Evolutionary conservation across 2,888 invertebrate genomes (phyloP).

Genomic region (Chirona hameri): DNA sequence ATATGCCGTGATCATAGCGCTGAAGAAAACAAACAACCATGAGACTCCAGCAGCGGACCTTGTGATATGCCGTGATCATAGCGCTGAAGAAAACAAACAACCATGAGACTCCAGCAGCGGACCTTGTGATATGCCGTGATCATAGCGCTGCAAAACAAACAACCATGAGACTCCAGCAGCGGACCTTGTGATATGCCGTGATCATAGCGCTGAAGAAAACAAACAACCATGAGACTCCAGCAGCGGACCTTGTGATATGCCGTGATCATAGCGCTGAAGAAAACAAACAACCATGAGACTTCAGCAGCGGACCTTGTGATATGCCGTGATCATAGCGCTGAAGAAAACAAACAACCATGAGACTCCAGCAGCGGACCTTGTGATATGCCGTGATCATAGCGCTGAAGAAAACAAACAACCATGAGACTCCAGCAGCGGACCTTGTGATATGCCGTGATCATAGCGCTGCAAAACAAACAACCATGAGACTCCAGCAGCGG

Average conservation of each 20-base stretch:
- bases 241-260: conserved; percentile 59
- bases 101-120: conserved; percentile 84
- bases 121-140: conserved; percentile 67
- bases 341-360: too few species aligned
- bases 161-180: conserved; percentile 85
- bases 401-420: too few species aligned
- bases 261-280: too few species aligned
- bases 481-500: conserved; percentile 84
- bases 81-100: too few species aligned
- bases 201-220: too few species aligned
- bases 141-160: too few species aligned
- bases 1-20: conserved; percentile 80
- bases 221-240: conserved; percentile 93
- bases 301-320: conserved; percentile 60
- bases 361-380: conserved; percentile 69
- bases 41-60: conserved; percentile 71
- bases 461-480: too few species aligned
- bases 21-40: too few species aligned
- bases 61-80: conserved; percentile 73
- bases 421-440: conserved; percentile 76
- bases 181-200: conserved; percentile 66
- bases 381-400: conserved; percentile 74
- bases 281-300: conserved; percentile 95
- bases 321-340: too few species aligned
- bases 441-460: conserved; percentile 69